Conservation (phyloP, 2,888 invertebrate genomes). For the Caenorhabditis sp. region DNA sequence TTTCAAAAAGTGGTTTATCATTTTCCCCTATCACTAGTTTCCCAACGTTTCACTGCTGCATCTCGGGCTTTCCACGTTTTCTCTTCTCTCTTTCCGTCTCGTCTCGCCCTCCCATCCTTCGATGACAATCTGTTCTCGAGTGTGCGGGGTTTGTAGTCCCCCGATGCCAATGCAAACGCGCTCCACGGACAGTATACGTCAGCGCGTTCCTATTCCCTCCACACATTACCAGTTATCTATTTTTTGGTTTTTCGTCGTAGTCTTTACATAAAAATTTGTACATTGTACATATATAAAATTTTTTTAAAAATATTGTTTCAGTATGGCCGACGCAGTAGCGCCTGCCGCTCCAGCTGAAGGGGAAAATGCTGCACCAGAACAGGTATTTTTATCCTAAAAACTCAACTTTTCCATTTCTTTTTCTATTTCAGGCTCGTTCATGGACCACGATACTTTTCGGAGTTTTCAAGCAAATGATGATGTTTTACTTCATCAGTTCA, state of each 20-base stretch:
- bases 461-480: slow-evolving; percentile 83
- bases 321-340: slow-evolving; percentile 70
- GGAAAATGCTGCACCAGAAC: slow-evolving; percentile 49
- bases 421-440: slow-evolving; percentile 44
- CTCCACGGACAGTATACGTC: slow-evolving; percentile 16
- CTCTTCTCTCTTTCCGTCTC: slow-evolving; percentile 6
- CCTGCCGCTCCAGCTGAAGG: slow-evolving; percentile 59
- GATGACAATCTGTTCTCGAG: slow-evolving; percentile 26
- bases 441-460: slow-evolving; percentile 83
- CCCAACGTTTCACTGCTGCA: too few species aligned
- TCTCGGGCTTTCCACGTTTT: too few species aligned
- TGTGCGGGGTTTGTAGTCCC: background rate
- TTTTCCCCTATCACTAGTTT: too few species aligned
- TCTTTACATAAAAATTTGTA: slow-evolving; percentile 6
- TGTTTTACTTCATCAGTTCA: slow-evolving; percentile 82
- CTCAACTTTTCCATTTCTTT: background rate
- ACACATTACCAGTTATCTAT: too few species aligned
- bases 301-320: slow-evolving; percentile 17
- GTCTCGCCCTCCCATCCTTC: background rate
- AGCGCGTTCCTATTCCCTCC: slow-evolving; percentile 25
- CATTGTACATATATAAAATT: too few species aligned
- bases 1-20: too few species aligned
- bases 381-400: slow-evolving; percentile 10
- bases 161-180: slow-evolving; percentile 28
- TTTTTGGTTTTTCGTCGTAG: slow-evolving; percentile 18